Evolutionary conservation across 2,113 vertebrate genomes (phyloP).

Genomic region (Grantiella picta): DNA sequence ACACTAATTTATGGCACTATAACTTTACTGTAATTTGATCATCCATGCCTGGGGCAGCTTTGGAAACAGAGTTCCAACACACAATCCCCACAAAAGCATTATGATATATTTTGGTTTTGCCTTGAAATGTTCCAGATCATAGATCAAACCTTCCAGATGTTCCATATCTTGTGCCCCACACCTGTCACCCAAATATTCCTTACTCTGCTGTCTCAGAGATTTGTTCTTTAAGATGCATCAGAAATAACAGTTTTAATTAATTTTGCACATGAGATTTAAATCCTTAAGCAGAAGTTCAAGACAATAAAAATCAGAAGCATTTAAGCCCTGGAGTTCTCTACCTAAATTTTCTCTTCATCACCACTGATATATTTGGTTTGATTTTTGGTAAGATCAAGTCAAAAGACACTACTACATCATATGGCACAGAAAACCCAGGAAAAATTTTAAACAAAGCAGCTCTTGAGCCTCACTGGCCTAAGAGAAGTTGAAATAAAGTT

Average conservation of each 20-base stretch:
- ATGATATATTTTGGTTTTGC: background rate
- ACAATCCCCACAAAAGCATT: background rate
- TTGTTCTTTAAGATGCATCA: background rate
- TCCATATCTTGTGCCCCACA: background rate
- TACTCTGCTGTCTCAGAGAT: background rate
- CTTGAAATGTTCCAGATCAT: background rate
- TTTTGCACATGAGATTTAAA: background rate
- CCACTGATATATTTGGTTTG: background rate
- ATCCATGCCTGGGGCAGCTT: background rate
- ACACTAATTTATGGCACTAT: background rate
- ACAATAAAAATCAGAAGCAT: background rate
- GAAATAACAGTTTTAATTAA: slow-evolving; percentile 3
- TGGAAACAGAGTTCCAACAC: background rate
- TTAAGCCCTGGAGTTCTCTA: background rate
- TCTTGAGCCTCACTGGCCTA: slow-evolving; percentile 6
- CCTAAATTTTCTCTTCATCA: background rate
- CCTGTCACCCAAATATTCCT: background rate
- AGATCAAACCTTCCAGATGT: too few relatives aligned
- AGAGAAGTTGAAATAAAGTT: background rate
- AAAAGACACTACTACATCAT: background rate
- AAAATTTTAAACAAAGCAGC: background rate
- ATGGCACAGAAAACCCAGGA: background rate
- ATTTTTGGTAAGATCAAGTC: slow-evolving; percentile 3
- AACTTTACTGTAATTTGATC: background rate
- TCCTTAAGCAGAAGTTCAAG: background rate